Conservation (phyloP, 2,888 invertebrate genomes). For the Herminia tarsipennalis region DNA sequence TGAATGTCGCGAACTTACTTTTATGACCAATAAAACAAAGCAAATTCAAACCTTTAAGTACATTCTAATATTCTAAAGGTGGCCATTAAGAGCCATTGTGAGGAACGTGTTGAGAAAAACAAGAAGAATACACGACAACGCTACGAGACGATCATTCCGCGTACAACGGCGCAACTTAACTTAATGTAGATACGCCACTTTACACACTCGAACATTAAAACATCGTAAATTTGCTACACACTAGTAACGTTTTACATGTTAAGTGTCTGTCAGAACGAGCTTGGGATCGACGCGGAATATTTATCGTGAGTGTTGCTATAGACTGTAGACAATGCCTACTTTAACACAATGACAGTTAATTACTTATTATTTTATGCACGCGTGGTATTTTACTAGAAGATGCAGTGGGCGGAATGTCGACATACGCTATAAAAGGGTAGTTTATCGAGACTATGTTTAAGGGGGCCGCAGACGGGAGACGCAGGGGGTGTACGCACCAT, state of each 20-base stretch:
- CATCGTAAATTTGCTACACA: conserved; percentile 39
- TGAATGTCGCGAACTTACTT: conserved; percentile 20
- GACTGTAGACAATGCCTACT: conserved; percentile 35
- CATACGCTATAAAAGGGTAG: conserved; percentile 65
- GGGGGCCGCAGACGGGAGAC: conserved; percentile 37
- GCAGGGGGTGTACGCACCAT: conserved; percentile 72
- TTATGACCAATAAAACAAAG: conserved; percentile 37
- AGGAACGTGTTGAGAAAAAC: conserved; percentile 38
- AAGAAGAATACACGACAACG: conserved; percentile 19
- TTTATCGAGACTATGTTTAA: conserved; percentile 53
- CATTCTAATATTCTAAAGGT: conserved; percentile 41
- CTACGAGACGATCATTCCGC: conserved; percentile 14
- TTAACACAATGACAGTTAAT: conserved; percentile 27
- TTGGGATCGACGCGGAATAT: conserved; percentile 29
- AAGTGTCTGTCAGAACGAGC: conserved; percentile 38
- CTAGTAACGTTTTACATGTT: conserved; percentile 37
- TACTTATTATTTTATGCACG: conserved; percentile 24
- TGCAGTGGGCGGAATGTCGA: conserved; percentile 19
- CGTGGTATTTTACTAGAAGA: conserved; percentile 12
- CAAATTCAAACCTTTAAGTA: conserved; percentile 39
- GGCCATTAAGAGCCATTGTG: conserved; percentile 31
- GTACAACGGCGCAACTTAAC: conserved; percentile 27
- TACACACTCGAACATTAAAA: conserved; percentile 38
- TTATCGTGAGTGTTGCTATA: conserved; percentile 25
- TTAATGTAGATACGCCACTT: conserved; percentile 34